Percentiles rank a stretch among this genome's conserved stretches.
These are phyloP conservation scores for Eugnorisma glareosa DNA, from an alignment of 2,888 invertebrate genomes.

Conservation along the genomic window DNA sequence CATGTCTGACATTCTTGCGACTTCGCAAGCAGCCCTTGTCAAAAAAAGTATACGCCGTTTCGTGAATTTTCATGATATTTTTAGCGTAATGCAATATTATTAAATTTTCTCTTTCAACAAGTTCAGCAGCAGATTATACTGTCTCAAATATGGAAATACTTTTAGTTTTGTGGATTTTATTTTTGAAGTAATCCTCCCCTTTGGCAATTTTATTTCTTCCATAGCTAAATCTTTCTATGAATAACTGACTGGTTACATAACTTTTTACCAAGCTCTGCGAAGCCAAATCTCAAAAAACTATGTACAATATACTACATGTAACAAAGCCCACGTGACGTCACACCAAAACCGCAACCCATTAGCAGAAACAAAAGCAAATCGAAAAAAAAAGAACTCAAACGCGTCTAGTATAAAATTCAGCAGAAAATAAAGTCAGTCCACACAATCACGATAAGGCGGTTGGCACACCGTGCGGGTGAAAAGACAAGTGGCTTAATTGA, in stretches of 20 bases:
- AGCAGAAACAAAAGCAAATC: constrained; percentile 63
- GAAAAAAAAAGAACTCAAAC: constrained; percentile 55
- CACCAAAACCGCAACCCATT: constrained; percentile 46
- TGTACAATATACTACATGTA: neutral
- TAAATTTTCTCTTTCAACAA: neutral
- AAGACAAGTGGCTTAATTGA: constrained; percentile 90
- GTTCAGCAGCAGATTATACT: neutral
- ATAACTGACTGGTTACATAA: neutral
- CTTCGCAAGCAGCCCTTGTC: neutral
- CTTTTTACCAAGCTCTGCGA: neutral
- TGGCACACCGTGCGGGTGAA: constrained; percentile 85
- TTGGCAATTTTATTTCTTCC: neutral
- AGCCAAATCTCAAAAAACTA: neutral
- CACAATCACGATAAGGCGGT: constrained; percentile 83
- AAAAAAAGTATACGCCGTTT: constrained; percentile 13
- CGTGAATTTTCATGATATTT: neutral
- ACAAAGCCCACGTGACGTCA: constrained; percentile 10
- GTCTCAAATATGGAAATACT: neutral
- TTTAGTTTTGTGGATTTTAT: neutral
- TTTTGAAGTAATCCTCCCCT: neutral
- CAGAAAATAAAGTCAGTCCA: constrained; percentile 83
- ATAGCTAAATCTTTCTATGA: neutral
- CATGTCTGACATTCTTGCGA: constrained; percentile 16
- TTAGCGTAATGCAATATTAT: neutral
- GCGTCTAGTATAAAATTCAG: constrained; percentile 79